These are phyloP conservation scores for Helarctos malayanus DNA, from an alignment of 2,797 vertebrate species.

Conservation along the genomic window DNA sequence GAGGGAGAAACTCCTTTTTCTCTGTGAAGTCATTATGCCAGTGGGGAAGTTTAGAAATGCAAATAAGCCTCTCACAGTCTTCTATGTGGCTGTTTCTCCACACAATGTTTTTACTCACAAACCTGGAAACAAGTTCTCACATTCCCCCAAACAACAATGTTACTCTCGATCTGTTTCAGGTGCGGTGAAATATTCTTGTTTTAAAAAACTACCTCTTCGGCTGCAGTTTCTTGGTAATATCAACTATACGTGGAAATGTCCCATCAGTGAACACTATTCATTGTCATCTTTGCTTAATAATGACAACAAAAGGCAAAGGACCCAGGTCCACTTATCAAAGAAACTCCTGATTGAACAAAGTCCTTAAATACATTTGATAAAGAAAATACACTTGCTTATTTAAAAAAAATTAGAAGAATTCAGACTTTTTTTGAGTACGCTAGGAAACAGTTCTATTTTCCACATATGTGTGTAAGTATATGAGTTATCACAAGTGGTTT, in stretches of 20 bases:
- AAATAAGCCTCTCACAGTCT: background rate
- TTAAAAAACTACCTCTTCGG: background rate
- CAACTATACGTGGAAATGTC: background rate
- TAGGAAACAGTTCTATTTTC: background rate
- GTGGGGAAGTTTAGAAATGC: slow-evolving; percentile 54
- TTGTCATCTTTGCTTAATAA: background rate
- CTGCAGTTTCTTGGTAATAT: background rate
- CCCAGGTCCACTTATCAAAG: background rate
- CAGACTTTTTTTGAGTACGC: background rate
- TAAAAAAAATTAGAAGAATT: background rate
- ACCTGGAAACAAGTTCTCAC: background rate
- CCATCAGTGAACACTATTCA: background rate
- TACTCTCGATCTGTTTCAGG: background rate
- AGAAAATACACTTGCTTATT: background rate
- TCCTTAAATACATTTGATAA: background rate
- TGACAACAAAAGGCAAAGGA: background rate
- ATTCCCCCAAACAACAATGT: background rate
- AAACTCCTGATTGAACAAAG: background rate
- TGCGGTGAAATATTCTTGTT: background rate
- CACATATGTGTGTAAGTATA: background rate
- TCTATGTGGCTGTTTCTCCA: background rate
- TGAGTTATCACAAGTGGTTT: background rate
- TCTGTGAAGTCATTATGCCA: background rate
- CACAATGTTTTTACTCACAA: background rate
- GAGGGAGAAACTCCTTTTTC: background rate